These are phyloP conservation scores for Drosophila monieri DNA, from an alignment of 2,888 invertebrate species.

Conservation along the genomic window DNA sequence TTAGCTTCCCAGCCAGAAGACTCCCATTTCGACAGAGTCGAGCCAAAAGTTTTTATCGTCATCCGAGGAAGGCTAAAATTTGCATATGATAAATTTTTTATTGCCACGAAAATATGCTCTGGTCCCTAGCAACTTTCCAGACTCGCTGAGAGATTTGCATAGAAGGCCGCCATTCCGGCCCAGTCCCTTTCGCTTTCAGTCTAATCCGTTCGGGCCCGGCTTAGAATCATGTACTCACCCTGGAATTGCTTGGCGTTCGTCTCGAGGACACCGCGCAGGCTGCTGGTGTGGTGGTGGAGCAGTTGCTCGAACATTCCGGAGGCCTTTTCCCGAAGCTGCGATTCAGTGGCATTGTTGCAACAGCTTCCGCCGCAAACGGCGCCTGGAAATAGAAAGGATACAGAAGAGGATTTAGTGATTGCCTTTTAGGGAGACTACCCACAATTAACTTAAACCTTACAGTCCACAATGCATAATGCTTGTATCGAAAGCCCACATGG, in stretches of 20 bases:
- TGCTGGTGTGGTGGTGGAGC: conserved; percentile 89
- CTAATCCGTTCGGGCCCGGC: neutral
- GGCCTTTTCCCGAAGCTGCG: conserved; percentile 81
- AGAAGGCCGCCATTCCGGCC: conserved; percentile 49
- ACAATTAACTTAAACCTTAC: neutral
- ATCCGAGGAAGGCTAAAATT: conserved; percentile 49
- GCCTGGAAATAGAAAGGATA: conserved; percentile 69
- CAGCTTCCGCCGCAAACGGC: conserved; percentile 83
- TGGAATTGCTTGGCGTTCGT: conserved; percentile 90
- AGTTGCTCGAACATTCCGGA: conserved; percentile 87
- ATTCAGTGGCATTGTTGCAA: conserved; percentile 83
- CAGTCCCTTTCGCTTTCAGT: conserved; percentile 28
- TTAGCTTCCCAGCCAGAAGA: conserved; percentile 55
- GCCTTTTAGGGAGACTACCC: neutral
- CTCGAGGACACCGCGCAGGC: conserved; percentile 90
- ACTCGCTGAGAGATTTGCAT: conserved; percentile 64
- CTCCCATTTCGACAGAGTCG: conserved; percentile 44
- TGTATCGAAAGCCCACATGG: neutral
- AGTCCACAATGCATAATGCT: neutral
- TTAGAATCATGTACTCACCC: conserved; percentile 88
- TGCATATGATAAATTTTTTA: conserved; percentile 80
- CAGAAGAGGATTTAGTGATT: neutral
- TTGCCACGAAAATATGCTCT: conserved; percentile 72
- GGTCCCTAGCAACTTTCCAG: conserved; percentile 58
- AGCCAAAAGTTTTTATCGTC: conserved; percentile 60